These are phyloP conservation scores for Nysson spinosus DNA, from an alignment of 2,888 invertebrate genomes.

Conservation along the genomic window DNA sequence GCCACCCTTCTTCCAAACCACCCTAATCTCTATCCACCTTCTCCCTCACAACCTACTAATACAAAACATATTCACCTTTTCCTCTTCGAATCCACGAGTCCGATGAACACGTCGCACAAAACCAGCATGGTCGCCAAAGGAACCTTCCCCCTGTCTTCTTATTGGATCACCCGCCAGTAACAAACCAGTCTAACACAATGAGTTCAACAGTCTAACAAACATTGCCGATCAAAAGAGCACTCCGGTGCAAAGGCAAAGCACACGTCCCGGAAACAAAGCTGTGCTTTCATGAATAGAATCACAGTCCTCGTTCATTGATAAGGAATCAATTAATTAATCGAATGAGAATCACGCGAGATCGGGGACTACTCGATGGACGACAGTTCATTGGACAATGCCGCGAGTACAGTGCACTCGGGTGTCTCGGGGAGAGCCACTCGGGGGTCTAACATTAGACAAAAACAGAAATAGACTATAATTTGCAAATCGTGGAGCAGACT, in stretches of 20 bases:
- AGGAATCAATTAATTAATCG: no score
- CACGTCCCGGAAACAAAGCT: no score
- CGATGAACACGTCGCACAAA: constrained; percentile 59
- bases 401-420: constrained; percentile 49
- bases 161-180: neutral
- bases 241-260: no score
- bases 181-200: no score
- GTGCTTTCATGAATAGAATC: no score
- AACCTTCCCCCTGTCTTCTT: neutral
- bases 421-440: constrained; percentile 44
- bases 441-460: constrained; percentile 71
- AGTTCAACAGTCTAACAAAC: no score
- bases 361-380: neutral
- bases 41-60: neutral
- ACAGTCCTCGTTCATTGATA: no score
- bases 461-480: constrained; percentile 72
- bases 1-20: no score
- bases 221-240: no score
- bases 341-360: neutral
- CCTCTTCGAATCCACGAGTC: constrained; percentile 48
- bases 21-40: no score
- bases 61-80: constrained; percentile 50
- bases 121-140: constrained; percentile 34
- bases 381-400: constrained; percentile 45
- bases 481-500: constrained; percentile 60